Evolutionary conservation across 2,113 vertebrate genomes (phyloP).

Genomic region (Podocnemis expansa): DNA sequence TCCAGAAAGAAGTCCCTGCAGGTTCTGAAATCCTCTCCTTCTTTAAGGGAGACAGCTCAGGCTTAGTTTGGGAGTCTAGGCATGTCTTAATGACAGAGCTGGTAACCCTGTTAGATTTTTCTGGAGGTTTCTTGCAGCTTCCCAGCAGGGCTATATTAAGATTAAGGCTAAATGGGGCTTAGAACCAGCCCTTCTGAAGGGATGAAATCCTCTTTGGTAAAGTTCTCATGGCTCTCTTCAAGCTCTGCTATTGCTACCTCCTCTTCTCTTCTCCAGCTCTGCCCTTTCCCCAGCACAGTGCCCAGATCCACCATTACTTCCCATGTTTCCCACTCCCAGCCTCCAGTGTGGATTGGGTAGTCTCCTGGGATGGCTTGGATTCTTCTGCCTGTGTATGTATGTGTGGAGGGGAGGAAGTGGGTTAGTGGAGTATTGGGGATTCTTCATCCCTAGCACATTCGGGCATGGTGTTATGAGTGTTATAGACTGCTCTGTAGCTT

Average conservation of each 20-base stretch:
- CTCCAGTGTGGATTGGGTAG: background rate
- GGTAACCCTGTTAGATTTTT: background rate
- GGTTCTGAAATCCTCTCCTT: background rate
- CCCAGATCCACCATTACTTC: background rate
- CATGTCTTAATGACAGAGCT: background rate
- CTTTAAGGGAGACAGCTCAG: background rate
- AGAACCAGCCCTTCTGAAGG: background rate
- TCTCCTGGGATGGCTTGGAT: background rate
- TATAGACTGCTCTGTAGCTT: background rate
- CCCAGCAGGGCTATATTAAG: background rate
- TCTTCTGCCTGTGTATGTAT: background rate
- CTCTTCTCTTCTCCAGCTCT: too few relatives aligned
- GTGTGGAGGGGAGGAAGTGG: too few relatives aligned
- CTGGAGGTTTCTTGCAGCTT: background rate
- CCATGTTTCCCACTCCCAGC: background rate
- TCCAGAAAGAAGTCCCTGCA: background rate
- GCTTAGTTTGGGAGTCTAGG: background rate
- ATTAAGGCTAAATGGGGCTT: background rate
- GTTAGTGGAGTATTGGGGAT: background rate
- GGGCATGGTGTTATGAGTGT: background rate
- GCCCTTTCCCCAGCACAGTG: too few relatives aligned
- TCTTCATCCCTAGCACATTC: background rate
- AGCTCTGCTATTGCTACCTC: too few relatives aligned
- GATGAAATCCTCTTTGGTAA: background rate
- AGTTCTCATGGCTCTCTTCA: background rate